Percentiles rank a stretch among this genome's conserved stretches.
Conservation (phyloP, 1,140 invertebrate genomes). For the Eciton burchellii region DNA sequence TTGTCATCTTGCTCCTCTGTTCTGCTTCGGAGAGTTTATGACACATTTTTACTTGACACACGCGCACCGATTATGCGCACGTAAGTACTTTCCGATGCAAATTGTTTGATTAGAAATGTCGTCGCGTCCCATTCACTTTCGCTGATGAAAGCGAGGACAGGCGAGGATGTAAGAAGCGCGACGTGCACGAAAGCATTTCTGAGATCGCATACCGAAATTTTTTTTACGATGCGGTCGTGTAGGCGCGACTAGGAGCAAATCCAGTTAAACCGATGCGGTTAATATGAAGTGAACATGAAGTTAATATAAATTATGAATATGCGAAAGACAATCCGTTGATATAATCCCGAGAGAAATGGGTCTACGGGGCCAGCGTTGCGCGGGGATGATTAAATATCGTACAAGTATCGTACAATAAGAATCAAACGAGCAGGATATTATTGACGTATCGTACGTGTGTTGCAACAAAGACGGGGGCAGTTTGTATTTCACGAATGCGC, state of each 20-base stretch:
- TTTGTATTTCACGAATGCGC: constrained; percentile 29
- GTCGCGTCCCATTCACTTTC: constrained; percentile 83
- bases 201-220: constrained; percentile 7
- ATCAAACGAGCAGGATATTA: constrained; percentile 40
- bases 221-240: neutral
- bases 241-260: constrained; percentile 11
- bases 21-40: neutral
- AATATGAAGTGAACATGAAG: too few relatives aligned
- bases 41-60: neutral
- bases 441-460: neutral
- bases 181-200: neutral
- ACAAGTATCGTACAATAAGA: constrained; percentile 21
- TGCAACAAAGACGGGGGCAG: neutral
- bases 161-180: constrained; percentile 52
- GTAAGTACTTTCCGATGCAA: constrained; percentile 44
- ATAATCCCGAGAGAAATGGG: neutral
- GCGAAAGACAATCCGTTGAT: neutral
- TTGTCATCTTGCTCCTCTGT: neutral
- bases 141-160: constrained; percentile 81
- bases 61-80: constrained; percentile 44
- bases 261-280: neutral
- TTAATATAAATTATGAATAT: neutral
- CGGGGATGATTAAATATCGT: too few relatives aligned
- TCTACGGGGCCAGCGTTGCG: neutral
- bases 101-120: constrained; percentile 78